Evolutionary conservation across 2,113 vertebrate genomes (phyloP), one percentile per base, ranked within the genome.

Genomic region (Semnornis frantzii): DNA sequence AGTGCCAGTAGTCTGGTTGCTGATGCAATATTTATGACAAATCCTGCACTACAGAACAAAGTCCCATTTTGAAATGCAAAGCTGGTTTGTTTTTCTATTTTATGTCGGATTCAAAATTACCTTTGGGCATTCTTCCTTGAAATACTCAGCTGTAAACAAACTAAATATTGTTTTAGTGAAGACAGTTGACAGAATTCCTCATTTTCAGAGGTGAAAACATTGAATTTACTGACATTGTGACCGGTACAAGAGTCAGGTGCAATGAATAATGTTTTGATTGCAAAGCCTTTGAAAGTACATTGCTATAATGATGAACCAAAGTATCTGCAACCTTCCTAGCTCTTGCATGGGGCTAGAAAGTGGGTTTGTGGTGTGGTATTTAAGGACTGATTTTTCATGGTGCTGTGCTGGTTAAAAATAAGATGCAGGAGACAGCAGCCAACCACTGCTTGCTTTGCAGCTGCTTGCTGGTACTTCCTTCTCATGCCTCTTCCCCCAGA

Each of bases 71-170:
- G 75, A 87, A 90, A 81, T 73, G 55, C 31, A 55, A 63, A 83
- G 65, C 34, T 91, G 44, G 50, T 85, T 89, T 85, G 17, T 46
- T 72, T 82, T 80, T 44, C 66, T 63, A 18, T 68, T 89, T 96
- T 31, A 54, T 90, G 70, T 92, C 88, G 84, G 55, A 87, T 89
- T 87, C 80, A 55, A 31, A 52, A 46, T 57, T 90, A 79, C 84
- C 90, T 88, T 87, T 93, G 92, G 95, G 84, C 84, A 84, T 95
- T 89, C 59, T 73, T 37, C 54, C 37, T 55, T 58, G 75, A 83
- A 90, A 50, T 48, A 64, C 63, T 84, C 21, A 27, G 62, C 70
- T 79, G 82, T 64, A 82, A 87, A 81, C 80, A 94, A 93, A 64
- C 46, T 25, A 33, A 83, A 70, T 14, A 6, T 74, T 80, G 27